Evolutionary conservation across 35 echinoderm and acorn worm species (phyloP).

Genomic region (Apostichopus californicus): DNA sequence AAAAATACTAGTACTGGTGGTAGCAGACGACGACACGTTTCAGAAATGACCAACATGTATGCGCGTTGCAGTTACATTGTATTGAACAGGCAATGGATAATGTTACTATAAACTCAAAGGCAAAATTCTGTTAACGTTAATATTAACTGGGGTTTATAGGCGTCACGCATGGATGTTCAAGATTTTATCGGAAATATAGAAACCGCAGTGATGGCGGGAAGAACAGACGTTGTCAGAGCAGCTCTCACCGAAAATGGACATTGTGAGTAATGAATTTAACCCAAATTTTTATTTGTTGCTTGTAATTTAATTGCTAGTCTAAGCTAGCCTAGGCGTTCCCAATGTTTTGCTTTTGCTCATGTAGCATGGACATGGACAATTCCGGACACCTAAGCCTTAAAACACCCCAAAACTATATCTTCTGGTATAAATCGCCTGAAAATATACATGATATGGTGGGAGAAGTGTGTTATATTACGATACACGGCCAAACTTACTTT

Average conservation of each 20-base stretch:
- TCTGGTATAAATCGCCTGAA: no score
- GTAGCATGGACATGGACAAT: no score
- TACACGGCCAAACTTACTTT: no score
- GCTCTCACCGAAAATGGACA: slow-evolving; percentile 40
- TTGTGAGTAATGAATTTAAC: not conserved
- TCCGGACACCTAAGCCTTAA: no score
- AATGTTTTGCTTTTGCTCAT: no score
- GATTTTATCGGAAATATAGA: slow-evolving; percentile 32
- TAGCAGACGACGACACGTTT: slow-evolving; percentile 52
- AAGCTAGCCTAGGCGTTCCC: not conserved
- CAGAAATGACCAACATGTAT: not conserved
- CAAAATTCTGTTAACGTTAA: no score
- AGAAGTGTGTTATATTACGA: no score
- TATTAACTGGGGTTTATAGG: not conserved
- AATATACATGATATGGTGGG: no score
- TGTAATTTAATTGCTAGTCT: not conserved
- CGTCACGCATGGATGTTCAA: slow-evolving; percentile 21
- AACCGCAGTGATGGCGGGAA: slow-evolving; percentile 40
- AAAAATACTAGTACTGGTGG: not conserved
- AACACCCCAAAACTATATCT: no score
- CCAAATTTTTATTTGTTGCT: not conserved
- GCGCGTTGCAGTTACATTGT: no score
- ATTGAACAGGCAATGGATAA: no score
- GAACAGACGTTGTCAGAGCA: slow-evolving; percentile 47
- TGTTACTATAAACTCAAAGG: no score